These are phyloP conservation scores for Hermatobates lingyangjiaoensis DNA, from an alignment of 1,140 invertebrate genomes.

Conservation along the genomic window DNA sequence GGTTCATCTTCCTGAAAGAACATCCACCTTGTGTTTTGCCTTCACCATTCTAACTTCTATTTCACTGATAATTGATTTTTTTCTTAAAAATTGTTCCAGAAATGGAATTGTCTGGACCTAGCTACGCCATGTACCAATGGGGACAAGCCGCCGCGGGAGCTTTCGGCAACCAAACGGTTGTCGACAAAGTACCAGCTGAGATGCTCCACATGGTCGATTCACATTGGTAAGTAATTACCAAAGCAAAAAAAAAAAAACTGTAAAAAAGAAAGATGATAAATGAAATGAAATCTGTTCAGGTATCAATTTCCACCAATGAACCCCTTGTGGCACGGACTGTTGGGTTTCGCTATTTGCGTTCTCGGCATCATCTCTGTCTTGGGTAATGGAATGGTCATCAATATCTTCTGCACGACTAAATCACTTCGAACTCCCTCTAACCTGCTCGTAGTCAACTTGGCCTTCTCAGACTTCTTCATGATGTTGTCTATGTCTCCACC, in stretches of 20 bases:
- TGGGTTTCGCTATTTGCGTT: constrained; percentile 52
- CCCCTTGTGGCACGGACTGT: constrained; percentile 55
- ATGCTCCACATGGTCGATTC: constrained; percentile 50
- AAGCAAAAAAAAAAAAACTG: background rate
- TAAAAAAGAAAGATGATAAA: background rate
- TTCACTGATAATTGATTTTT: no score
- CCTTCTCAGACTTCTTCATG: constrained; percentile 74
- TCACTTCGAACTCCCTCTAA: constrained; percentile 64
- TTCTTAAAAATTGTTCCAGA: background rate
- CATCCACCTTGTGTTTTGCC: no score
- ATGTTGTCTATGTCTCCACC: constrained; percentile 65
- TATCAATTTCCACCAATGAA: constrained; percentile 56
- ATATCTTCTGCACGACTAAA: constrained; percentile 62
- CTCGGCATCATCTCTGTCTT: constrained; percentile 47
- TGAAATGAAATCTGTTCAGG: constrained; percentile 14
- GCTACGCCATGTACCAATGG: constrained; percentile 8
- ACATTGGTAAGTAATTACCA: constrained; percentile 35
- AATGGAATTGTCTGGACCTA: constrained; percentile 3
- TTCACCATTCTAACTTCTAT: no score
- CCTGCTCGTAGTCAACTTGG: constrained; percentile 64
- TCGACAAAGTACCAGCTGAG: constrained; percentile 50
- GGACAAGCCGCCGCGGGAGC: constrained; percentile 5
- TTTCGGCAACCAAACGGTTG: constrained; percentile 43
- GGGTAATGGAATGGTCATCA: constrained; percentile 72
- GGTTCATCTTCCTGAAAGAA: no score